Evolutionary conservation across 2,797 vertebrate genomes (phyloP), one percentile per base, ranked within the genome.

Genomic region (Apodemus agrarius): DNA sequence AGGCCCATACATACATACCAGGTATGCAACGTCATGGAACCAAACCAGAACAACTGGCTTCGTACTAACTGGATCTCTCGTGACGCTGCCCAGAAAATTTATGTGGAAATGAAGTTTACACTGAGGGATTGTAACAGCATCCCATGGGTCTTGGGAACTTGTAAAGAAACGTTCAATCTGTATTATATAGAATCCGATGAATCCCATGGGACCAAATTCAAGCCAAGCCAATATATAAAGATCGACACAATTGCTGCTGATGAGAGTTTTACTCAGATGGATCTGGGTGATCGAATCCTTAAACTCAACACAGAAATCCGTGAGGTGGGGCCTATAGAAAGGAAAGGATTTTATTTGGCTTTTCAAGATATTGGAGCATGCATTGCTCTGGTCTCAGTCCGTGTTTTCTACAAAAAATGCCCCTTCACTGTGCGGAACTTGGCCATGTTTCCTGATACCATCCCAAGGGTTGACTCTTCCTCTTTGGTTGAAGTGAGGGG

Each of bases 41-140:
- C 99, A 86, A 99, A 99, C 98, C 99, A 99, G 97, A 99, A 99
- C 98, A 99, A 99, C 98, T 99, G 99, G 99, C 99, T 99, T 91
- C 99, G 99, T 29, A 99, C 99, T 93, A 99, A 99, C 98, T 99
- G 99, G 99, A 99, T 99, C 95, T 99, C 99, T 46, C 99, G 99
- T 14, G 99, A 99, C 61, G 99, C 99, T 0, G 99, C 99, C 0
- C 99, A 99, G 97, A 99, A 99, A 97, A 99, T 99, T 96, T 99
- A 99, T 43, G 99, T 99, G 97, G 99, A 99, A 98, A 99, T 99
- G 97, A 99, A 99, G 95, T 99, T 99, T 98, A 99, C 99, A 2
- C 98, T 99, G 93, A 99, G 99, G 16, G 99, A 99, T 98, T 99
- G 99, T 98, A 99, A 99, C 98, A 99, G 99, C 98, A 99, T 99